Conservation (phyloP, 2,888 invertebrate genomes). For the Latrodectus hesperus region DNA sequence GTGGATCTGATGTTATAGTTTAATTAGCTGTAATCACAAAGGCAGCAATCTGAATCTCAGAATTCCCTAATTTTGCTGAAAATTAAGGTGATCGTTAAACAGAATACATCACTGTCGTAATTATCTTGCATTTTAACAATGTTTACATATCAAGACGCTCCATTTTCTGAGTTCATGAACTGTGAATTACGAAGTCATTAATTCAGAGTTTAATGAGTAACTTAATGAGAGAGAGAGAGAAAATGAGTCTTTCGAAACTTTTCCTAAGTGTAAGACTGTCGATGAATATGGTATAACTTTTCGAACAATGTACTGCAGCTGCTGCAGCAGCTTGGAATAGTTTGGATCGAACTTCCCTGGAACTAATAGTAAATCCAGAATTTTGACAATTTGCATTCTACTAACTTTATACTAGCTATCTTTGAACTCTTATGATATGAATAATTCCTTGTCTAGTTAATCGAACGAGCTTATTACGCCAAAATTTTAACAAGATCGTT, state of each 20-base stretch:
- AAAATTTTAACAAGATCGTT: no score
- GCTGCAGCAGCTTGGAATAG: not conserved
- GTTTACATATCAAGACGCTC: not conserved
- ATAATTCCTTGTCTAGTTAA: no score
- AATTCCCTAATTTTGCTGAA: no score
- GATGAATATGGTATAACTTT: conserved; percentile 22
- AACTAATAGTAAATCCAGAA: no score
- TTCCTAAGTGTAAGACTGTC: not conserved
- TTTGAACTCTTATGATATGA: no score
- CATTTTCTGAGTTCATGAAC: not conserved
- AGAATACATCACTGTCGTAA: not conserved
- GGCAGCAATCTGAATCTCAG: no score
- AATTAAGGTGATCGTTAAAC: no score
- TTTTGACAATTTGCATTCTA: not conserved
- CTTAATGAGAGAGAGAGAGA: not conserved
- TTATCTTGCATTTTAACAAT: not conserved
- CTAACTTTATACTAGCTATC: not conserved
- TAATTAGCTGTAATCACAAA: no score
- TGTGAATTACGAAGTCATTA: not conserved
- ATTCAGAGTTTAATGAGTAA: not conserved
- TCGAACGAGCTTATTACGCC: no score
- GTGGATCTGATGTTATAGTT: no score
- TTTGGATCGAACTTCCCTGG: not conserved
- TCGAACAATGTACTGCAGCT: conserved; percentile 9
- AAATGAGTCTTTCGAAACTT: not conserved